Evolutionary conservation across 2,113 vertebrate species (phyloP).

Genomic region (Dicerorhinus sumatrensis): DNA sequence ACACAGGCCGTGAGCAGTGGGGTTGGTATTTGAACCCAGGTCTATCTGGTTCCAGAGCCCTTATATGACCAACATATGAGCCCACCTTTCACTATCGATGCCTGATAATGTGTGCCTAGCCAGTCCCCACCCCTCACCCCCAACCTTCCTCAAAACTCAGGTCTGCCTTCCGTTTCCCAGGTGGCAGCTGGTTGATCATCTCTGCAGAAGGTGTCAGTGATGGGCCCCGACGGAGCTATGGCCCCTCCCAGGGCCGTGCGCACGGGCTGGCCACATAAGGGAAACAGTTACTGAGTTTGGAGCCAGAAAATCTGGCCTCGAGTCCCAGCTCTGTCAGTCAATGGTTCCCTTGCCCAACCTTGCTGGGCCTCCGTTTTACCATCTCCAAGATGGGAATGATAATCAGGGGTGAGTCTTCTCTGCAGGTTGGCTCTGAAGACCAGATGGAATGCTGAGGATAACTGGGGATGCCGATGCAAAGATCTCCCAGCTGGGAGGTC

Average conservation of each 20-base stretch:
- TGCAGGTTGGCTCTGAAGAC: background rate
- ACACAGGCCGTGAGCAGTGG: rapidly evolving
- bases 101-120: too few relatives aligned
- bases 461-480: rapidly evolving
- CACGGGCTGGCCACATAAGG: background rate
- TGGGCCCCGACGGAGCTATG: rapidly evolving
- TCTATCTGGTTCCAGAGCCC: background rate
- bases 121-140: rapidly evolving
- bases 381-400: background rate
- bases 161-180: too few relatives aligned
- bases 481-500: background rate
- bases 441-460: too few relatives aligned
- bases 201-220: background rate
- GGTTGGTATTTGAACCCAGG: rapidly evolving
- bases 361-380: background rate
- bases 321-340: rapidly evolving
- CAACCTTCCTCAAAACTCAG: background rate
- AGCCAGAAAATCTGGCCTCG: too few relatives aligned
- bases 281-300: background rate
- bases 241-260: rapidly evolving
- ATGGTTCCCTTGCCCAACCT: background rate
- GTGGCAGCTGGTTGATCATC: background rate
- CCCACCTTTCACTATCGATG: too few relatives aligned
- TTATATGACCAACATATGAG: background rate
- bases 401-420: background rate